Base-by-base conservation (phyloP, 2,113 vertebrate species). In the Collichthys lucidus region DNA sequence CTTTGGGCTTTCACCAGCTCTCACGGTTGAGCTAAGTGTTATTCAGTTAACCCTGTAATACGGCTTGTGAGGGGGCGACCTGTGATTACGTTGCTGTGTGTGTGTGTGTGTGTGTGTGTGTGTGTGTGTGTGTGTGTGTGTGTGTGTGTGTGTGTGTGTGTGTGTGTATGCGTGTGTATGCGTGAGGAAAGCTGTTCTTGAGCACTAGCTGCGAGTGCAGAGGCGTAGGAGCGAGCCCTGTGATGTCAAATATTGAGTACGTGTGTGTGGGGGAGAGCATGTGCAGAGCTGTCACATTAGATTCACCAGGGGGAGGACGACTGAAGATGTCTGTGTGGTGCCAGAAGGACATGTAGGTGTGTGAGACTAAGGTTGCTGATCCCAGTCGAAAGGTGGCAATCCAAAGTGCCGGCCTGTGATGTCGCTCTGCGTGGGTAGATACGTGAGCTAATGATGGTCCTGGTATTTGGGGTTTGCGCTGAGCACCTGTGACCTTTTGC, bases 181-280 rank as follows among this genome's bases (percentile, higher is more conserved):
- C 7, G 29, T 76, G 74, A 75, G 44, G 26, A 57, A 29, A 80
- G 83, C 80, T 80, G 44, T 35, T 73, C 11, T 26, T 42, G 31
- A 61, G 50, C 8, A 1, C 44, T 44, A 19, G 52, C 35, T 15
- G 12, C 9, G 35, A 5, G 52, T 46, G 78, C 31, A 61, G 72
- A 62, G 59, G 65, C 67, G 77, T 60, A 77, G 61, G 76, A 80
- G 89, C 72, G 83, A 80, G 80, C 57, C 76, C 67, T 71, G 67
- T 92, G 85, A 92, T 90, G 91, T 91, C 84, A 89, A 82, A 79
- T 52, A 42, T 20, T 56, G 15, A 47, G 62, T 46, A 46, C 11
- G 3, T 67, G 17, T 29, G 31, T 14, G 62, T 3, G 44, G 42
- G 79, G 46, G 84, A 42, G 83, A 6, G 52, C 40, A 61, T 69